phyloP scores from a whole-genome alignment of 64 coral and sea anemone genomes.

The Anthopleura sola region DNA sequence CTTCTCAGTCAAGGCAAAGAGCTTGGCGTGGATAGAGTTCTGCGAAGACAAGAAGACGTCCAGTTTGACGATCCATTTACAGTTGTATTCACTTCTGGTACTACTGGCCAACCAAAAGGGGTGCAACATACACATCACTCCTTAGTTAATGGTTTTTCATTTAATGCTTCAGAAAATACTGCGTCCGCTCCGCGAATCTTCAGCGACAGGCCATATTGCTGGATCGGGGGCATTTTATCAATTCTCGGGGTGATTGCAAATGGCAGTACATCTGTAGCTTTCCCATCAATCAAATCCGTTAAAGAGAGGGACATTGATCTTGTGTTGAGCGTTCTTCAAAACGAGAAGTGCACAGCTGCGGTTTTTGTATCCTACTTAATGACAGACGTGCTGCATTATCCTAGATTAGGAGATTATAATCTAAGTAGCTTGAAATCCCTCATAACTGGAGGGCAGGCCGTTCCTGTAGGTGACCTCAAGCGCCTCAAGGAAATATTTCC shows the following conservation, averaged over 20 bases:
- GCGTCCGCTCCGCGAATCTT: not conserved
- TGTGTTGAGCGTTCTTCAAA: constrained; percentile 1
- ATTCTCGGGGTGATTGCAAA: not conserved
- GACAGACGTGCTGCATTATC: not conserved
- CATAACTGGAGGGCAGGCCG: constrained; percentile 3
- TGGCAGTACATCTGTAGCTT: not conserved
- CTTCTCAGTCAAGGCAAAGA: not conserved
- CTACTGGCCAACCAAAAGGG: not conserved
- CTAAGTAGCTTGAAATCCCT: constrained; percentile 10
- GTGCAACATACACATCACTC: not conserved
- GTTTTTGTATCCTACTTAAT: constrained; percentile 1
- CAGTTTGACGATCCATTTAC: not conserved
- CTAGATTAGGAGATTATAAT: not conserved
- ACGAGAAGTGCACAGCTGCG: constrained; percentile 22
- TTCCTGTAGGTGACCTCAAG: not conserved
- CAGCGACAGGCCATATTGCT: not conserved
- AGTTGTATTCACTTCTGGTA: not conserved
- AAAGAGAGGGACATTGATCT: not conserved
- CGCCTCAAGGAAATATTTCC: not conserved
- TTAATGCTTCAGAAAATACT: not conserved
- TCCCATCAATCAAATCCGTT: not conserved
- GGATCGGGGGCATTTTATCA: not conserved
- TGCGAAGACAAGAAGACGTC: not conserved
- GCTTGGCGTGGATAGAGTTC: not conserved
- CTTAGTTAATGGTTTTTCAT: not conserved